Base-by-base conservation (phyloP, 2,113 vertebrate genomes). In the Corythaeola cristata region DNA sequence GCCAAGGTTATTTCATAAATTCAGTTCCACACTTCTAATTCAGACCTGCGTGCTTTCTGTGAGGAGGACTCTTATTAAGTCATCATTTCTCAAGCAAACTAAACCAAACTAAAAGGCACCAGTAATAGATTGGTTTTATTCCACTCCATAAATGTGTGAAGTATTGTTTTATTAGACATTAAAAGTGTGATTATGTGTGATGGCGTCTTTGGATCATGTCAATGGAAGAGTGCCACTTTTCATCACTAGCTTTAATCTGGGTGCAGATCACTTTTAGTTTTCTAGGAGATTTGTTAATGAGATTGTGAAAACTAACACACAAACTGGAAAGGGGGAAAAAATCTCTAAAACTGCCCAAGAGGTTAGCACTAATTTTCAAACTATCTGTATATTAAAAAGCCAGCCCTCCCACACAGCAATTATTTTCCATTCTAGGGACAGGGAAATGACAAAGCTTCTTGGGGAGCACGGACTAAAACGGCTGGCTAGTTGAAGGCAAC, bases 1-100 rank as follows among this genome's bases (percentile, higher is more conserved):
- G 89, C 84, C 85, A 97, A 94, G 81, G 21, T 95, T 97, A 96
- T 97, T 98, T 97, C 90, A 96, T 97, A 96, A 97, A 96, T 97
- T 91, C 92, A 86, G 85, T 73, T 95, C 96, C 92, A 62, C 35
- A 52, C 41, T 95, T 97, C 77, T 97, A 95, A 98, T 94, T 97
- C 81, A 91, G 88, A 87, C 90, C 68, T 39, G 37, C 63, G 56
- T 53, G 47, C 73, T 95, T 95, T 95, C 44, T 87, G 66, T 80
- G 37, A 90, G 87, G 64, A 95, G 44, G 60, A 16, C 39, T 92
- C 67, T 91, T 96, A 95, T 79, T 92, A 94, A 97, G 90, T 33
- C 66, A 85, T 92, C 37, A 49, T 86, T 97, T 97, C 73, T 90
- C 52, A 15, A 91, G 55, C 58, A 97, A 96, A 85, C 60, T 60